Evolutionary conservation across 2,113 vertebrate species (phyloP).

Genomic region (Excalfactoria chinensis): DNA sequence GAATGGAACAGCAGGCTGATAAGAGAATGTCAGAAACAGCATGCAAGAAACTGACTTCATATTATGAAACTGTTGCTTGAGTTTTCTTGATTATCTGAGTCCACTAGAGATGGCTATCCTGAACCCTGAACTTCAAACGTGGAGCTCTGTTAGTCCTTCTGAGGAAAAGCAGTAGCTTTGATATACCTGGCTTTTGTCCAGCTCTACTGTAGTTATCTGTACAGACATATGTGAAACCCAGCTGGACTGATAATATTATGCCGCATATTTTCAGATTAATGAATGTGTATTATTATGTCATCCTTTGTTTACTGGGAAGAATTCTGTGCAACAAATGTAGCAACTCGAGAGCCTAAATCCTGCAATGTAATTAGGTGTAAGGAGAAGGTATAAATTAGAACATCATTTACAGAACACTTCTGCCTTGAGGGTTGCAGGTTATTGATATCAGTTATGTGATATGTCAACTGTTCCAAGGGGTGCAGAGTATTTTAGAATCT

Average conservation of each 20-base stretch:
- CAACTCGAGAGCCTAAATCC: not conserved
- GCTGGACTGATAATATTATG: not conserved
- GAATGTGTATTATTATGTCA: not conserved
- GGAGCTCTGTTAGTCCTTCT: not conserved
- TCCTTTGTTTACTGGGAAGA: not conserved
- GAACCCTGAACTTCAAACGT: not conserved
- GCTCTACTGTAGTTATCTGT: not conserved
- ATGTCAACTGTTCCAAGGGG: not conserved
- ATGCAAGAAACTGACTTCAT: not conserved
- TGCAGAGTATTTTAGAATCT: not conserved
- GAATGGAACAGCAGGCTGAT: not conserved
- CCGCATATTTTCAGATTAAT: not conserved
- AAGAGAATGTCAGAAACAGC: not conserved
- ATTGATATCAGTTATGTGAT: not conserved
- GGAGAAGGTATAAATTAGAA: not conserved
- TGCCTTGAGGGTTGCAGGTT: not conserved
- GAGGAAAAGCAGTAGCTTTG: not conserved
- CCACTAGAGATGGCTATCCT: not conserved
- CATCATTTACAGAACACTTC: not conserved
- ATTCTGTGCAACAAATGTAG: not conserved
- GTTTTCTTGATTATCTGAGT: not conserved
- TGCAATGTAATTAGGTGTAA: not conserved
- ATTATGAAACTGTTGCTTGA: not conserved
- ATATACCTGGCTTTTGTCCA: not conserved
- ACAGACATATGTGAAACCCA: not conserved